Conservation (phyloP, 2,888 invertebrate genomes). For the Abscondita cerata region DNA sequence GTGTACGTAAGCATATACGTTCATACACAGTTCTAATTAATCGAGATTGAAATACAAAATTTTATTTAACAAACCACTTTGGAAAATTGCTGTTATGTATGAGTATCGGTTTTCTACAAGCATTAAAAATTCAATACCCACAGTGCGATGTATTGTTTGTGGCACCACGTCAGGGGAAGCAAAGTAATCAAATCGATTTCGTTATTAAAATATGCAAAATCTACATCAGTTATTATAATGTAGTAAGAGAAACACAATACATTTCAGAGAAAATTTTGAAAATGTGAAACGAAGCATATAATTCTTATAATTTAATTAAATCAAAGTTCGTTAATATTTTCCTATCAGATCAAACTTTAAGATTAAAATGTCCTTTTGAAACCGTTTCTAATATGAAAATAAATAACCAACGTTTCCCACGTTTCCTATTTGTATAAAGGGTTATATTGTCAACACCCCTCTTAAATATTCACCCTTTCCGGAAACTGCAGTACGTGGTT, state of each 20-base stretch:
- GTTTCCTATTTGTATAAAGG: constrained; percentile 14
- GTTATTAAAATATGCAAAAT: constrained; percentile 41
- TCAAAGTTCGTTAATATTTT: neutral
- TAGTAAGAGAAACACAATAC: neutral
- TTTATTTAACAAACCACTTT: neutral
- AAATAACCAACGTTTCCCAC: constrained; percentile 13
- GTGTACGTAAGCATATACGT: neutral
- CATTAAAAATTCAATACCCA: neutral
- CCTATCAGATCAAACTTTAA: constrained; percentile 8
- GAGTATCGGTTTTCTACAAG: neutral
- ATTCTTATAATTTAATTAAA: neutral
- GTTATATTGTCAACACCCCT: constrained; percentile 23
- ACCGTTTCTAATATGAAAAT: constrained; percentile 7
- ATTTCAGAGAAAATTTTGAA: no score
- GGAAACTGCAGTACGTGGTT: constrained; percentile 26
- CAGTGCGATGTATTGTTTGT: constrained; percentile 4
- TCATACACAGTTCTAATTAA: no score
- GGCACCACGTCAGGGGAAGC: constrained; percentile 30
- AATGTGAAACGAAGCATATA: no score
- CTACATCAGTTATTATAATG: constrained; percentile 19
- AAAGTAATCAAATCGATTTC: constrained; percentile 41
- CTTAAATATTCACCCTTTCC: constrained; percentile 24
- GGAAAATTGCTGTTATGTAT: neutral
- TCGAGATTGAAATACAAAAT: no score
- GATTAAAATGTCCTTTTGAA: constrained; percentile 9